A percentile compares a stretch with the other conserved stretches of the same genome.
These are phyloP conservation scores for Hippoglossus hippoglossus DNA, from an alignment of 2,797 vertebrate species.

Conservation along the genomic window DNA sequence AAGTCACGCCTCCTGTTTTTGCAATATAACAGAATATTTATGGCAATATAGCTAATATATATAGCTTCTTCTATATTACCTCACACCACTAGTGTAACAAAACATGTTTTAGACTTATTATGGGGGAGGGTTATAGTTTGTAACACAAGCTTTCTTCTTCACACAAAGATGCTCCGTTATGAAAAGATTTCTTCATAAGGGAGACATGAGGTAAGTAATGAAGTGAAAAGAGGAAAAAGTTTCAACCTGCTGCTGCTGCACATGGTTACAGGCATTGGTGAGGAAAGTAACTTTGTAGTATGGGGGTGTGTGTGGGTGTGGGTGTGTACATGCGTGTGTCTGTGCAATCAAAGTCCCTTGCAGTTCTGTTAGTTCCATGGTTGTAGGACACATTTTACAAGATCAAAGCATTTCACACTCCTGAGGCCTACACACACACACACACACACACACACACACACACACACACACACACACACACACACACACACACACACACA, in stretches of 20 bases:
- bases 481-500: conserved; percentile 12
- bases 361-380: conserved; percentile 56
- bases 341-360: conserved; percentile 53
- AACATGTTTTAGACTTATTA: no score
- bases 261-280: conserved; percentile 23
- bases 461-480: conserved; percentile 26
- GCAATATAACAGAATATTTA: no score
- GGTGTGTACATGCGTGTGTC: conserved; percentile 5
- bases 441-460: conserved; percentile 14
- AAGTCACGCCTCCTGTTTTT: no score
- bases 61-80: no score
- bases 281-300: conserved; percentile 34
- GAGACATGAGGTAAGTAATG: conserved; percentile 23
- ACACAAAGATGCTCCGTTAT: background rate
- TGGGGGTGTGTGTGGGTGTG: conserved; percentile 17
- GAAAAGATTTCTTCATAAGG: background rate
- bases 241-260: conserved; percentile 35
- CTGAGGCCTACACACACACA: conserved; percentile 44
- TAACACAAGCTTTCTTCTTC: conserved; percentile 4
- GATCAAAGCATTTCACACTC: conserved; percentile 76
- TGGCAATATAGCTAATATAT: no score
- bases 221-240: conserved; percentile 38
- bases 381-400: conserved; percentile 71
- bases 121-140: background rate
- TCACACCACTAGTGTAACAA: no score